These are phyloP conservation scores for Coregonus suidteri DNA, from an alignment of 2,797 vertebrate species.

Conservation along the genomic window DNA sequence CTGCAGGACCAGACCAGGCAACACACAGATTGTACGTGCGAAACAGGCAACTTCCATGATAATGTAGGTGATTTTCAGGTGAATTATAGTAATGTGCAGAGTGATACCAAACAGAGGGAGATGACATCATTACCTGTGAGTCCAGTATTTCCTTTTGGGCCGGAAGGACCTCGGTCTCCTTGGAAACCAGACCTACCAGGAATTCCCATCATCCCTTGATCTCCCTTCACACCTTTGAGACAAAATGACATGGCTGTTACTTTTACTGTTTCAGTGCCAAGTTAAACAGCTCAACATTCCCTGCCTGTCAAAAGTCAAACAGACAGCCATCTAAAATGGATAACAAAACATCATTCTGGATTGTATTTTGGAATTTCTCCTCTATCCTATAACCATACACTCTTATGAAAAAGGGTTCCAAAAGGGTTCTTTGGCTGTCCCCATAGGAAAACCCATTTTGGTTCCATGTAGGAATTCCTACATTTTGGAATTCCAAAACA, in stretches of 20 bases:
- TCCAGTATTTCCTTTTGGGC: constrained; percentile 87
- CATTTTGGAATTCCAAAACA: too few species aligned
- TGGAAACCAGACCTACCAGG: constrained; percentile 78
- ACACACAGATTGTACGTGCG: neutral
- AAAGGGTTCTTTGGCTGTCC: too few species aligned
- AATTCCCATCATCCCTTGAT: constrained; percentile 85
- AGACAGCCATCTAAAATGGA: constrained; percentile 68
- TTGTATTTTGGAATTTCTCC: neutral
- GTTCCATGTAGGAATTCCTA: too few species aligned
- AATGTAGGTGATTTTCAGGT: neutral
- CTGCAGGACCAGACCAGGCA: constrained; percentile 61
- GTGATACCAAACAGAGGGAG: neutral
- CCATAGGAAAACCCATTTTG: too few species aligned
- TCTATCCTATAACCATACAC: neutral
- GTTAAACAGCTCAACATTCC: neutral
- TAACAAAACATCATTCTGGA: neutral
- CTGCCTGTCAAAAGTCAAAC: neutral
- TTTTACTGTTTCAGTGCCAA: neutral
- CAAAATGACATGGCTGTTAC: neutral
- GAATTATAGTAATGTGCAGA: neutral
- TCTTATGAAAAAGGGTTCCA: too few species aligned
- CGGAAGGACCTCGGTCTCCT: constrained; percentile 83
- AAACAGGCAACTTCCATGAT: neutral
- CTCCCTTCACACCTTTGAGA: constrained; percentile 82
- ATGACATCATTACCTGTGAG: constrained; percentile 70